These are phyloP conservation scores for Toxotes chatareus DNA, from an alignment of 2,113 vertebrate species.

Conservation along the genomic window DNA sequence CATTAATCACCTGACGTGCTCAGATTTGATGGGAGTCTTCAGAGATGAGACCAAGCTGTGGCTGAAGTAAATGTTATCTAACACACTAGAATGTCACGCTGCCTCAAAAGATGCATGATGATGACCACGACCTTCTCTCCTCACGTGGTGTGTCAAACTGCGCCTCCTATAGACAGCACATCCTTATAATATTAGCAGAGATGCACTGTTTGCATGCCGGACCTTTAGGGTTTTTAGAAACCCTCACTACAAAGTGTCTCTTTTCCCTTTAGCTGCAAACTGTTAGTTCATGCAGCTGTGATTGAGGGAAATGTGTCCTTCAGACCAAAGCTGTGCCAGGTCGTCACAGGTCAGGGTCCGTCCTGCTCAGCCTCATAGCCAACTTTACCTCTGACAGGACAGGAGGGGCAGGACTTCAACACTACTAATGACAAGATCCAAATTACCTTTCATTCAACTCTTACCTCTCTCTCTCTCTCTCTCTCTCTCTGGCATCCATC, in stretches of 20 bases:
- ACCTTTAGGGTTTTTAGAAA: constrained; percentile 1
- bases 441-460: background rate
- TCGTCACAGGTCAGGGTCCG: constrained; percentile 17
- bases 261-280: background rate
- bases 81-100: background rate
- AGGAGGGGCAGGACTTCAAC: constrained; percentile 14
- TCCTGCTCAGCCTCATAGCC: constrained; percentile 38
- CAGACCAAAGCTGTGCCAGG: background rate
- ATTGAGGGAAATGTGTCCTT: constrained; percentile 12
- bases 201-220: background rate
- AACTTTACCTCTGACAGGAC: constrained; percentile 23
- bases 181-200: background rate
- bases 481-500: background rate
- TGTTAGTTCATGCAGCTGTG: constrained; percentile 19
- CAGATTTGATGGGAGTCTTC: constrained; percentile 28
- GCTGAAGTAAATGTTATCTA: constrained; percentile 28
- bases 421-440: constrained; percentile 25
- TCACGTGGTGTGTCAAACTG: constrained; percentile 42
- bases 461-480: background rate
- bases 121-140: constrained; percentile 20
- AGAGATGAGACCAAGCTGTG: constrained; percentile 21
- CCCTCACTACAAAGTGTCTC: background rate
- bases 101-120: constrained; percentile 14
- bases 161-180: constrained; percentile 33
- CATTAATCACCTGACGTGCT: constrained; percentile 45